These are phyloP conservation scores for Sprattus sprattus DNA, from an alignment of 2,113 vertebrate genomes.

Conservation along the genomic window DNA sequence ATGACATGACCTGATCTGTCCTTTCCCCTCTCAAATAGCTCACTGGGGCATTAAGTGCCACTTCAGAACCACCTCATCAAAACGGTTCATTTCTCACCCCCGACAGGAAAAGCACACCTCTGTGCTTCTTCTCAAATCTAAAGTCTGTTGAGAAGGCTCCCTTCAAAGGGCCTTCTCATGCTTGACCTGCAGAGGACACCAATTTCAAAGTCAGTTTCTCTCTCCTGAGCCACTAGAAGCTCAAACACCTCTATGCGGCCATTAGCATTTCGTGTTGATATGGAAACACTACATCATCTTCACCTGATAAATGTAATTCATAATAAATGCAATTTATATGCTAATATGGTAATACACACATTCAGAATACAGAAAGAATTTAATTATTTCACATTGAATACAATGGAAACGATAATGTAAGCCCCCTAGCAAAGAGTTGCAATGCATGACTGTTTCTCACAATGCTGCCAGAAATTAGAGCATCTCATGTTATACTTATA, in stretches of 20 bases:
- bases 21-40: neutral
- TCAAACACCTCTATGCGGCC: neutral
- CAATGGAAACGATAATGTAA: neutral
- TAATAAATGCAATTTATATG: constrained; percentile 2
- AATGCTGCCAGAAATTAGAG: neutral
- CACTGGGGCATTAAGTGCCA: neutral
- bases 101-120: neutral
- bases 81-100: neutral
- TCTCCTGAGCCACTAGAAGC: neutral
- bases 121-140: neutral
- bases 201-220: neutral
- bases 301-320: neutral
- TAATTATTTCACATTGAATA: neutral
- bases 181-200: neutral
- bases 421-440: neutral
- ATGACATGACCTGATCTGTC: neutral
- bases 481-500: neutral
- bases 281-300: neutral
- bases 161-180: neutral
- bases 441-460: neutral
- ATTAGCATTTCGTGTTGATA: neutral
- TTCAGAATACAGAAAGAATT: neutral
- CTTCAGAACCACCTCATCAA: neutral
- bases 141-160: neutral
- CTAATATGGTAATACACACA: neutral